phyloP scores from a whole-genome alignment of 1,140 invertebrate genomes.

The Nomia melanderi region DNA sequence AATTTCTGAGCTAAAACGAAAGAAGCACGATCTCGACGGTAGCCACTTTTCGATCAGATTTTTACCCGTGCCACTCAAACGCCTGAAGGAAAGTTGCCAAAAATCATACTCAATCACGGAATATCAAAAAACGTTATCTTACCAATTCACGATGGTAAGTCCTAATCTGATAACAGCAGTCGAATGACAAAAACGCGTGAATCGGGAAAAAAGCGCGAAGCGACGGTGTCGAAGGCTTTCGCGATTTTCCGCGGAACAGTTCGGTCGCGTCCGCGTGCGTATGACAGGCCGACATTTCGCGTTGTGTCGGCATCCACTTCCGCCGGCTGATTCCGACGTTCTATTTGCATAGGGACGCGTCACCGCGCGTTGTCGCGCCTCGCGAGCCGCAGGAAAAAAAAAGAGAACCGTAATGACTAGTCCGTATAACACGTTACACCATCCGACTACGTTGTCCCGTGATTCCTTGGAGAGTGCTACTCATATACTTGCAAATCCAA shows the following conservation, averaged over 20 bases:
- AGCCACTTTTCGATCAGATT: too few relatives aligned
- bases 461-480: slow-evolving; percentile 2
- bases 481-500: slow-evolving; percentile 11
- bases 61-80: too few relatives aligned
- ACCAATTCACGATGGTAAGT: too few relatives aligned
- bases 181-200: background rate
- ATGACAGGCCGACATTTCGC: slow-evolving; percentile 61
- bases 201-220: background rate
- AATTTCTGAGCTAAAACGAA: too few relatives aligned
- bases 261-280: slow-evolving; percentile 42
- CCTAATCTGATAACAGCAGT: too few relatives aligned
- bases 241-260: slow-evolving; percentile 19
- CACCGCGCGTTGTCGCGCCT: slow-evolving; percentile 6
- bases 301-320: slow-evolving; percentile 48
- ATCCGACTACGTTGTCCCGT: background rate
- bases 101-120: too few relatives aligned
- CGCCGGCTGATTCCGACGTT: slow-evolving; percentile 57
- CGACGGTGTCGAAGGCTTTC: background rate
- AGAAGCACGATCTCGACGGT: too few relatives aligned
- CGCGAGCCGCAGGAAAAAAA: background rate
- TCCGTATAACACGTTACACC: slow-evolving; percentile 15
- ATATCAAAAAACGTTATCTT: too few relatives aligned
- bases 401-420: slow-evolving; percentile 42
- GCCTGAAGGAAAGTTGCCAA: too few relatives aligned
- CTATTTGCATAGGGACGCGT: slow-evolving; percentile 60